Evolutionary conservation across 1,140 invertebrate species (phyloP).

Genomic region (Mya arenaria): DNA sequence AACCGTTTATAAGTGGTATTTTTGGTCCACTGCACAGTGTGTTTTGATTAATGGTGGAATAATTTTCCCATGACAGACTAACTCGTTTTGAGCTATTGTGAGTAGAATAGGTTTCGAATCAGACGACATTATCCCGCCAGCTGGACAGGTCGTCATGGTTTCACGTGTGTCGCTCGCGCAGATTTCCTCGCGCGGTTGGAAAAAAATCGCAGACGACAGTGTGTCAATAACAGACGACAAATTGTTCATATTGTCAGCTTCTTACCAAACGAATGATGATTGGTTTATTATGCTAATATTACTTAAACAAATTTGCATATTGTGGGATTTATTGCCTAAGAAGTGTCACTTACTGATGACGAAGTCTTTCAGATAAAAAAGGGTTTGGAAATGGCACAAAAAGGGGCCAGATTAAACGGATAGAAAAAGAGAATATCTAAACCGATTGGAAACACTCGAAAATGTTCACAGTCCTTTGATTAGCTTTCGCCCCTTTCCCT

Average conservation of each 20-base stretch:
- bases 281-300: conserved; percentile 59
- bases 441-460: conserved; percentile 47
- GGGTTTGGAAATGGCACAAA: conserved; percentile 44
- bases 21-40: conserved; percentile 35
- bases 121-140: conserved; percentile 54
- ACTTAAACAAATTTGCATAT: conserved; percentile 59
- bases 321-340: conserved; percentile 57
- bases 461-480: conserved; percentile 28
- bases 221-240: conserved; percentile 49
- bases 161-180: conserved; percentile 42
- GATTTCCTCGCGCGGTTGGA: conserved; percentile 39
- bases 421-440: neutral
- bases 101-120: conserved; percentile 52
- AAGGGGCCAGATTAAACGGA: conserved; percentile 13
- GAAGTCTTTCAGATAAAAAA: conserved; percentile 45
- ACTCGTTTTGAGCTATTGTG: conserved; percentile 50
- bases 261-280: conserved; percentile 55
- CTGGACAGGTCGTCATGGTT: conserved; percentile 55
- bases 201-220: conserved; percentile 18
- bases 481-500: no score
- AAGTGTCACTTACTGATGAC: conserved; percentile 53
- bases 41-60: conserved; percentile 59
- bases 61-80: conserved; percentile 55
- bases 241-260: conserved; percentile 52
- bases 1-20: conserved; percentile 56